Evolutionary conservation across 1,140 invertebrate species (phyloP).

Genomic region (Drosophila varians): DNA sequence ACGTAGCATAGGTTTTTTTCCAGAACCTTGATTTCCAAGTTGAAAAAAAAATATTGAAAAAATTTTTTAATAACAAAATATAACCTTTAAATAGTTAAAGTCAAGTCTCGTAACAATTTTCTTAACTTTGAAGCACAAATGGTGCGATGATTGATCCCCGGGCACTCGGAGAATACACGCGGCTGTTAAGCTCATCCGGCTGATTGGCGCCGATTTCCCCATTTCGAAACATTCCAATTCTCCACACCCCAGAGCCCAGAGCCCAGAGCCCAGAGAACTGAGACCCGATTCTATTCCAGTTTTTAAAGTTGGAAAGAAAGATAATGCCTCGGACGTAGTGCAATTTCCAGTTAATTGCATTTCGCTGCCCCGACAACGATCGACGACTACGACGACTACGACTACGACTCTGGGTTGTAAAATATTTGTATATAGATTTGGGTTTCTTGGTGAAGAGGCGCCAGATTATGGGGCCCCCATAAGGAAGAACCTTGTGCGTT

Average conservation of each 20-base stretch:
- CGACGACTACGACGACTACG: too few relatives aligned
- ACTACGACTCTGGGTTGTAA: constrained; percentile 32
- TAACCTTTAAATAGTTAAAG: background rate
- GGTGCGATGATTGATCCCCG: background rate
- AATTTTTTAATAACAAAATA: too few relatives aligned
- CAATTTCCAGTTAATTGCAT: constrained; percentile 57
- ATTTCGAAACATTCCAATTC: constrained; percentile 10
- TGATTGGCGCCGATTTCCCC: constrained; percentile 37
- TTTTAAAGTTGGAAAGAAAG: constrained; percentile 29
- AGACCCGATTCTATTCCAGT: background rate
- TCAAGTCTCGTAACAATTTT: background rate
- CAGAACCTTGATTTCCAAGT: too few relatives aligned
- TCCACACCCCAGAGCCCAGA: background rate
- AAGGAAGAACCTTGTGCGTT: constrained; percentile 53
- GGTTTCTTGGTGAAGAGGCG: constrained; percentile 43
- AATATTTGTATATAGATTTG: constrained; percentile 57
- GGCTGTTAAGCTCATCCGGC: constrained; percentile 52
- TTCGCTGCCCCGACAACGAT: constrained; percentile 19
- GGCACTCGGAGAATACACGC: constrained; percentile 36
- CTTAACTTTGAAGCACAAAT: background rate
- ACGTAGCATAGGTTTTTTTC: too few relatives aligned
- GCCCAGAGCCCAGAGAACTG: background rate
- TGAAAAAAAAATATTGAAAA: background rate
- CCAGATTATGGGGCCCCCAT: constrained; percentile 48
- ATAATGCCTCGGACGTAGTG: constrained; percentile 10